phyloP scores from a whole-genome alignment of 2,797 vertebrate genomes.

The Anas flavirostris region DNA sequence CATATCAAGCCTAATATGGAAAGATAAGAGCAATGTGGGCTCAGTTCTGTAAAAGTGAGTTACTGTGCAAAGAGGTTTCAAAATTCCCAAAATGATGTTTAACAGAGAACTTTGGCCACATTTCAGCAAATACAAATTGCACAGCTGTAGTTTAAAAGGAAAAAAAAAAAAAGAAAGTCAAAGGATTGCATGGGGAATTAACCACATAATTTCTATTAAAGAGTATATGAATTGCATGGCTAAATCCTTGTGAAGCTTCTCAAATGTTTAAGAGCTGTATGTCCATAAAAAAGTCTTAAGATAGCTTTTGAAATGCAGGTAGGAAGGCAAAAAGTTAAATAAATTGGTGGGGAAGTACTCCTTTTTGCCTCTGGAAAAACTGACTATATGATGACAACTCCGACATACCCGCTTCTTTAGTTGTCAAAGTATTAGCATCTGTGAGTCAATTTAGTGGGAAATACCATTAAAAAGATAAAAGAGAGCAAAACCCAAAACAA shows the following conservation, averaged over 20 bases:
- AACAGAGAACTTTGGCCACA: neutral
- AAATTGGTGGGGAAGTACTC: neutral
- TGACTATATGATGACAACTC: conserved; percentile 32
- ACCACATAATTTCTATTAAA: conserved; percentile 30
- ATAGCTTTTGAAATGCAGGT: conserved; percentile 22
- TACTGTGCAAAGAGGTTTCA: neutral
- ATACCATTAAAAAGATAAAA: conserved; percentile 40
- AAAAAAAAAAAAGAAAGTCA: neutral
- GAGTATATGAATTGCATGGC: neutral
- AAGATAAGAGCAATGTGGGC: conserved; percentile 32
- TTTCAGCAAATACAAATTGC: conserved; percentile 45
- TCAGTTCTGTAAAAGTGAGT: conserved; percentile 47
- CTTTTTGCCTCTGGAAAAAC: conserved; percentile 15
- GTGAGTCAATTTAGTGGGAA: conserved; percentile 21
- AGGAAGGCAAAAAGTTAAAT: conserved; percentile 31
- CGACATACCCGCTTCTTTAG: conserved; percentile 1
- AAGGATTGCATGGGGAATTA: conserved; percentile 18
- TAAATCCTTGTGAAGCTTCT: conserved; percentile 36
- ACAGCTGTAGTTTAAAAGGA: neutral
- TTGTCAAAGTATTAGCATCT: conserved; percentile 46
- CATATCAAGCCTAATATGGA: conserved; percentile 35
- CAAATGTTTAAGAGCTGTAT: conserved; percentile 28
- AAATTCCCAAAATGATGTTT: conserved; percentile 32
- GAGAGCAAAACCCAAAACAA: conserved; percentile 7
- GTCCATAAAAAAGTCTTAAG: neutral